Evolutionary conservation across 2,797 vertebrate genomes (phyloP), one percentile per base, ranked within the genome.

Genomic region (Notolabrus celidotus): DNA sequence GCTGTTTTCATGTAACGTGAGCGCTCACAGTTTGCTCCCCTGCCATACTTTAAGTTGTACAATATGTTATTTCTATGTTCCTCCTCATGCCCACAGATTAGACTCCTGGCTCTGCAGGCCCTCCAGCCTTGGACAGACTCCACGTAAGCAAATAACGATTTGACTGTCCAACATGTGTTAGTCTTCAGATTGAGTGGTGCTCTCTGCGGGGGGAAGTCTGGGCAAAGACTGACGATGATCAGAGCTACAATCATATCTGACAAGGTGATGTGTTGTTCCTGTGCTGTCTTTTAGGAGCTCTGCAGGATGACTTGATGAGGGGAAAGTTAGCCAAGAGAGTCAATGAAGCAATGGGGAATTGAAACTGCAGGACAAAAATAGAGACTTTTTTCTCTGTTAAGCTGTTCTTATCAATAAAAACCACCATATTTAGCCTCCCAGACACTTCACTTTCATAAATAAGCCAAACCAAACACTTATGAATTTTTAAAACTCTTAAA

Each of bases 1-100:
- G 90, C 88, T 92, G 89, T 90, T 90, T 91, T 89, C 83, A 82
- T 90, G 92, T 91, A 90, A 90, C 86, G 84, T 84, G 90, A 91
- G 83, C 88, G 70, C 89, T 89, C 89, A 75, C 83, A 82, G 84
- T 88, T 82, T 72, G 82, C 89, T 91, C 85, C 86, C 88, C 83
- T 82, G 85, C 88, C 83, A 84, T 84, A 79, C 86, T 90, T 89
- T 91, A 88, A 89, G 80, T 87, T 85, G 84, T 86, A 86, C 87
- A 92, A 90, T 88, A 90, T 92, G 89, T 91, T 85, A 90, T 89
- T 91, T 80, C 79, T 85, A 50, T 81, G 88, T 86, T 90, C 82
- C 87, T 90, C 78, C 85, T 78, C 74, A 71, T 90, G 89, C 90
- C 87, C 86, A 86, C 88, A 90, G 90, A 92, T 90, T 88, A 88